Evolutionary conservation across 2,888 invertebrate species (phyloP).

Genomic region (Diaphora mendica): DNA sequence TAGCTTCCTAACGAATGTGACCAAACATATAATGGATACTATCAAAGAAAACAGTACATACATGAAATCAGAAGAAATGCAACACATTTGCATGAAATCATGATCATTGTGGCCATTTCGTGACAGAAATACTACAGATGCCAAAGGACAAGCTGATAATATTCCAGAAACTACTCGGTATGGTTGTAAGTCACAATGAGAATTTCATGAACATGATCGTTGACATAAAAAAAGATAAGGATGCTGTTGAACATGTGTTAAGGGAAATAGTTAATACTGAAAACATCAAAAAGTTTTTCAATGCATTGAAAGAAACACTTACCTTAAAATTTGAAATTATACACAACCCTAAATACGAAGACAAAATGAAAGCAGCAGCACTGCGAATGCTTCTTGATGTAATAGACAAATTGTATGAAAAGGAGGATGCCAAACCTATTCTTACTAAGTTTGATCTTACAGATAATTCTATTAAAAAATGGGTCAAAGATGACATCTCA

Average conservation of each 20-base stretch:
- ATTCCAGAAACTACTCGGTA: constrained; percentile 1
- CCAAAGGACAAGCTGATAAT: neutral
- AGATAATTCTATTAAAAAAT: neutral
- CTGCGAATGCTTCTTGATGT: constrained; percentile 3
- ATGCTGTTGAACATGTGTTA: neutral
- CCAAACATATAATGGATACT: neutral
- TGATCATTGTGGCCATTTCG: constrained; percentile 10
- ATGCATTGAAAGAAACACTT: neutral
- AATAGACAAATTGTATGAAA: constrained; percentile 13
- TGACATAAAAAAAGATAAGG: constrained; percentile 1
- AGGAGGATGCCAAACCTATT: neutral
- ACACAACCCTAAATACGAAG: neutral
- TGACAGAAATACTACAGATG: neutral
- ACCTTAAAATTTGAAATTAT: constrained; percentile 9
- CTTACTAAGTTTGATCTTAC: neutral
- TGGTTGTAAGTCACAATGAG: constrained; percentile 3
- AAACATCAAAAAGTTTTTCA: neutral
- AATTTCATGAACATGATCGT: neutral
- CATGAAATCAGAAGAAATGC: neutral
- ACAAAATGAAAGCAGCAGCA: constrained; percentile 1
- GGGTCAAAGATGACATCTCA: neutral
- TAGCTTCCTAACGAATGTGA: neutral
- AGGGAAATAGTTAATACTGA: neutral
- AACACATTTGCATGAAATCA: constrained; percentile 12
- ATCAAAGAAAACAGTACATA: neutral